These are phyloP conservation scores for Piscicola geometra DNA, from an alignment of 2,888 invertebrate genomes.

Conservation along the genomic window DNA sequence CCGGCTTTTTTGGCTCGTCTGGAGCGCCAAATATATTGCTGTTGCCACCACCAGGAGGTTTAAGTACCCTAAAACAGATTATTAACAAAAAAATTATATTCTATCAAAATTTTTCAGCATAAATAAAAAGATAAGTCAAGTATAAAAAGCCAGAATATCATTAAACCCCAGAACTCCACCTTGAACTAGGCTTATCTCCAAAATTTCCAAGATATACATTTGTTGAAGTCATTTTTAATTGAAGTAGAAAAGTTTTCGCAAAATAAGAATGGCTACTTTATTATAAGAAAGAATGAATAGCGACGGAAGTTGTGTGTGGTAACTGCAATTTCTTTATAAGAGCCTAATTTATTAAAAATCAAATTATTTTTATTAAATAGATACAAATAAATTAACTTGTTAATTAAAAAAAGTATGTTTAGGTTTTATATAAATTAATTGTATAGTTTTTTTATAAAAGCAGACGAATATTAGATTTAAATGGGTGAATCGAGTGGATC, in stretches of 20 bases:
- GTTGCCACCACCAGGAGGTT: constrained; percentile 38
- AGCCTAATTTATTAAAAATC: background rate
- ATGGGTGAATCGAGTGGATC: too few relatives aligned
- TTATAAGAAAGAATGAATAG: background rate
- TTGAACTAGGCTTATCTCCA: constrained; percentile 27
- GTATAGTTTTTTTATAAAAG: too few relatives aligned
- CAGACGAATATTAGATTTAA: too few relatives aligned
- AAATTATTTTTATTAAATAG: background rate
- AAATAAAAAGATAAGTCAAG: background rate
- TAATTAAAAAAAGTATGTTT: background rate
- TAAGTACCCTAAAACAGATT: constrained; percentile 35
- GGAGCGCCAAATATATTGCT: constrained; percentile 36
- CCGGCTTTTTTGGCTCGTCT: constrained; percentile 19
- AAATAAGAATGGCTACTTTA: background rate
- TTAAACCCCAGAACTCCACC: background rate
- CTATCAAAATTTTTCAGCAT: background rate
- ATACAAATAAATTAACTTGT: background rate
- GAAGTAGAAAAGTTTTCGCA: background rate
- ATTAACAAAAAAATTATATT: background rate
- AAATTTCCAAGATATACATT: constrained; percentile 20
- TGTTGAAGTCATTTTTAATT: constrained; percentile 26
- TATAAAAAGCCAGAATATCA: background rate
- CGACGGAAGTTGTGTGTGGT: background rate
- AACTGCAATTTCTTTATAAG: background rate
- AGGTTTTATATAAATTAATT: too few relatives aligned